Evolutionary conservation across 2,113 vertebrate genomes (phyloP), one percentile per base, ranked within the genome.

Genomic region (Spheniscus mendiculus): DNA sequence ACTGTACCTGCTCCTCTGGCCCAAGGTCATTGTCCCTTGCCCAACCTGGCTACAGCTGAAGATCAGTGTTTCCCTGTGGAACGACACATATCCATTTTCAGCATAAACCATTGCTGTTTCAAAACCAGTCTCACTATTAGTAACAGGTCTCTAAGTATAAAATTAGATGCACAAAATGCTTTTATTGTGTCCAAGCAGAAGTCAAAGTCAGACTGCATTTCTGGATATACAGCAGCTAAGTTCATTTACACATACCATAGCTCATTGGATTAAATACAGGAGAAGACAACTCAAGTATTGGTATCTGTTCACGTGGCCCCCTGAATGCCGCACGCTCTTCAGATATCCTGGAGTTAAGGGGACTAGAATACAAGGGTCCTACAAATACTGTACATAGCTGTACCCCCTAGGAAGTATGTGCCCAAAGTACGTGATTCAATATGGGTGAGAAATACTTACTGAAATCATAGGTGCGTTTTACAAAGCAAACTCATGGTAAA

Each of bases 151-250:
- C 59, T 42, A 76, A 61, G 53, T 74, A 8, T 38, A 52, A 78
- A 44, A 72, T 90, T 16, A 74, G 97, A 88, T 97, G 97, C 98
- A 96, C 96, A 97, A 96, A 98, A 98, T 92, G 95, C 96, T 95
- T 98, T 98, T 98, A 98, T 98, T 98, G 76, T 89, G 80, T 98
- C 95, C 92, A 97, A 97, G 98, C 98, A 97, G 96, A 92, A 86
- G 65, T 96, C 88, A 81, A 73, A 88, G 94, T 93, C 92, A 81
- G 87, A 92, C 87, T 82, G 89, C 91, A 23, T 67, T 92, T 98
- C 77, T 69, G 91, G 67, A 61, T 89, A 94, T 80, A 97, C 93
- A 97, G 95, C 94, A 85, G 88, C 82, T 61, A 58, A 89, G 79
- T 90, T 97, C 83, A 62, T 92, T 88, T 80, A 93, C 88, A 97